A percentile compares a stretch with the other conserved stretches of the same genome.
phyloP scores from a whole-genome alignment of 2,113 vertebrate species.

The Entelurus aequoreus region DNA sequence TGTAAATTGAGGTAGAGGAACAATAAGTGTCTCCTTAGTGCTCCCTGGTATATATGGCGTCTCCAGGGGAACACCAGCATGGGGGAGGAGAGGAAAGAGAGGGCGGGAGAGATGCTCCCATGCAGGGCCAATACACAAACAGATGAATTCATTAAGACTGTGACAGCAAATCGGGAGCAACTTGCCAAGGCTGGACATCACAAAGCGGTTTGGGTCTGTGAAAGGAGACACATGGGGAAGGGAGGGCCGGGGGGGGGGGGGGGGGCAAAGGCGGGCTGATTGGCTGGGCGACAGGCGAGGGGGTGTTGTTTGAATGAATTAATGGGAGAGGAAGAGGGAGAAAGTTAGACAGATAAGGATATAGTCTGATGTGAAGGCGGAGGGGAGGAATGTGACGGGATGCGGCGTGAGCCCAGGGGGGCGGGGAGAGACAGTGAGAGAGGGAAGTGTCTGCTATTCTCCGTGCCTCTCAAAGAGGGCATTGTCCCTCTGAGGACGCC shows the following conservation, averaged over 20 bases:
- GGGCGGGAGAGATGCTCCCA: constrained; percentile 69
- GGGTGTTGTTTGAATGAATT: constrained; percentile 72
- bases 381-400: constrained; percentile 28
- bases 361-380: constrained; percentile 49
- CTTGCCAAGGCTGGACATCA: constrained; percentile 74
- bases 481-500: constrained; percentile 80
- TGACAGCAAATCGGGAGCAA: constrained; percentile 73
- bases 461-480: constrained; percentile 72
- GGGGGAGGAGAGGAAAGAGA: constrained; percentile 49
- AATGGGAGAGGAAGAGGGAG: constrained; percentile 56
- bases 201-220: constrained; percentile 71
- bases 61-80: constrained; percentile 58
- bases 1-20: constrained; percentile 66
- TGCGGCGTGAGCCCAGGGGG: constrained; percentile 15
- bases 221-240: constrained; percentile 66
- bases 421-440: constrained; percentile 35
- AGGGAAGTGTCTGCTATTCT: constrained; percentile 68
- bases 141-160: constrained; percentile 85
- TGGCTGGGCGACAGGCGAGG: constrained; percentile 64
- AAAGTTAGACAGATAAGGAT: constrained; percentile 53
- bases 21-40: constrained; percentile 63
- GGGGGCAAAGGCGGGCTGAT: constrained; percentile 58
- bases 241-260: constrained; percentile 34
- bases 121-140: constrained; percentile 80
- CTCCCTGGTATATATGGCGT: constrained; percentile 80